Percentiles rank a stretch among this genome's conserved stretches.
phyloP scores from a whole-genome alignment of 2,888 invertebrate genomes.

The Norana najaformis region DNA sequence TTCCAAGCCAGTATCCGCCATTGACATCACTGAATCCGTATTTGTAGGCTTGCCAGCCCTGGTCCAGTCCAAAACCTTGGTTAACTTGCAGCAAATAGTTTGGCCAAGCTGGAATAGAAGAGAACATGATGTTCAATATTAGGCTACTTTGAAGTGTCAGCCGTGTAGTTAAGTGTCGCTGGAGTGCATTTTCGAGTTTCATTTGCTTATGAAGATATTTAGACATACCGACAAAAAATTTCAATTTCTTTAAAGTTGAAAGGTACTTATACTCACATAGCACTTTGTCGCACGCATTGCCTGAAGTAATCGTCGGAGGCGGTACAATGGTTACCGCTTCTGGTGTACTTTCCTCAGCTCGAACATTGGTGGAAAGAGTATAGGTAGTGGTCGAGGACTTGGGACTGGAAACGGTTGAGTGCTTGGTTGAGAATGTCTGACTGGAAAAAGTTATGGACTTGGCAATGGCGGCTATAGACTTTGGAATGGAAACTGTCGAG shows the following conservation, averaged over 20 bases:
- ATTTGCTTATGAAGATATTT: too few relatives aligned
- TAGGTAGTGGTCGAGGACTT: background rate
- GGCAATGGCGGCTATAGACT: too few relatives aligned
- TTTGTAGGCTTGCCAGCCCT: conserved; percentile 6
- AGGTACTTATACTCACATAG: background rate
- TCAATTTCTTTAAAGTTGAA: background rate
- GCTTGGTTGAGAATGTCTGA: too few relatives aligned
- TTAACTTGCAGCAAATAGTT: background rate
- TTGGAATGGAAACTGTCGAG: too few relatives aligned
- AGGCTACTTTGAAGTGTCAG: background rate
- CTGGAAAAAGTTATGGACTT: too few relatives aligned
- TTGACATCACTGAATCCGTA: conserved; percentile 15
- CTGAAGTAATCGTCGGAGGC: background rate
- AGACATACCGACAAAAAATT: background rate
- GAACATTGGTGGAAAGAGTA: background rate
- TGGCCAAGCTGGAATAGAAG: background rate
- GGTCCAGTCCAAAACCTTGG: background rate
- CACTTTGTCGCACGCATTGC: background rate
- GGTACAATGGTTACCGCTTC: background rate
- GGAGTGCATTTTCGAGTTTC: background rate
- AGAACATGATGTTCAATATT: background rate
- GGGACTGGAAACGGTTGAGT: background rate
- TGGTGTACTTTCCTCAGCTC: background rate
- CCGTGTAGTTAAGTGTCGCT: background rate
- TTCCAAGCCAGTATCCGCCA: background rate